Evolutionary conservation across 2,113 vertebrate genomes (phyloP).

Genomic region (Alouatta palliata): DNA sequence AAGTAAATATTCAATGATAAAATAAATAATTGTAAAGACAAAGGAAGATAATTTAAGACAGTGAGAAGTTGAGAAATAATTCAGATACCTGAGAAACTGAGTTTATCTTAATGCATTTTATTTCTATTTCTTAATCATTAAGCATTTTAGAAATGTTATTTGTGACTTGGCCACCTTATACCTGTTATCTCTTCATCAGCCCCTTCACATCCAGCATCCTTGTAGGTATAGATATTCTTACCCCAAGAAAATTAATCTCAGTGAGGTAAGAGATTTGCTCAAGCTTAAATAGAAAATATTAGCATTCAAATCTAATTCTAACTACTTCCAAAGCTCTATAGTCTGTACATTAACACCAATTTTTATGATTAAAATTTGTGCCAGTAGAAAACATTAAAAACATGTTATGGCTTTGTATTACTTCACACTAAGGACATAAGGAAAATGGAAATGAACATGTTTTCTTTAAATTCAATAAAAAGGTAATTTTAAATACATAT

Average conservation of each 20-base stretch:
- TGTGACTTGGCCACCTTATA: not conserved
- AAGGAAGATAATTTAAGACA: not conserved
- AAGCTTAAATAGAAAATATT: not conserved
- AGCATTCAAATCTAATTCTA: not conserved
- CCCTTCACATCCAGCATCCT: not conserved
- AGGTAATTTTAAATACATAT: constrained; percentile 29
- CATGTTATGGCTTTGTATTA: not conserved
- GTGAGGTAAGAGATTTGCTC: not conserved
- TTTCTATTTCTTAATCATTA: not conserved
- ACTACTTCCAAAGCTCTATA: not conserved
- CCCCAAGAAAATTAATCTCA: not conserved
- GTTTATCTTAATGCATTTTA: not conserved
- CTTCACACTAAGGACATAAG: not conserved
- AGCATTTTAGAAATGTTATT: not conserved
- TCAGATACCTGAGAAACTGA: constrained; percentile 22
- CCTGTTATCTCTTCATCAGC: not conserved
- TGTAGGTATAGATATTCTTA: not conserved
- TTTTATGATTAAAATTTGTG: constrained; percentile 18
- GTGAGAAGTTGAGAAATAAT: not conserved
- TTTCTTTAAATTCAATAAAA: constrained; percentile 19
- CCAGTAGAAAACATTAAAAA: constrained; percentile 23
- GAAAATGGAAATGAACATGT: constrained; percentile 19
- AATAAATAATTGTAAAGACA: not conserved
- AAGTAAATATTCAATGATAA: not conserved
- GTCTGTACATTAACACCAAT: not conserved